A percentile compares a stretch with the other conserved stretches of the same genome.
phyloP scores from a whole-genome alignment of 2,888 invertebrate genomes.

The Hyalella azteca region DNA sequence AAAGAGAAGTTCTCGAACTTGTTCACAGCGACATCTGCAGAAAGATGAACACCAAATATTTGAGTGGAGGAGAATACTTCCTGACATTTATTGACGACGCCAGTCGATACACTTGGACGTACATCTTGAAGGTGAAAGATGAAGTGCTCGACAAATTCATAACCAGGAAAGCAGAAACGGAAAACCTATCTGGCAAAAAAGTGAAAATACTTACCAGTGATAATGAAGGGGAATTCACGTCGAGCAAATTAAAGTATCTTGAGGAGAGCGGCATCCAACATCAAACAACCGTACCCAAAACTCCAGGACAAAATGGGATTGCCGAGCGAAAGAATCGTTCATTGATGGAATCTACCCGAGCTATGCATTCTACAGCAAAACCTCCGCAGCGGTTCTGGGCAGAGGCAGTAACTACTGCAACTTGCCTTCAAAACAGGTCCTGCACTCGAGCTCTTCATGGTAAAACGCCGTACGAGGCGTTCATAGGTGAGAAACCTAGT shows the following conservation, averaged over 20 bases:
- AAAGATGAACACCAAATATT: not conserved
- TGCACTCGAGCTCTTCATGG: not conserved
- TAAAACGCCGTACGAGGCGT: not conserved
- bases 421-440: not conserved
- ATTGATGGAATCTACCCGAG: not conserved
- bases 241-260: not conserved
- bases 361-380: not conserved
- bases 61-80: not conserved
- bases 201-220: not conserved
- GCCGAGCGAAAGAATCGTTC: not conserved
- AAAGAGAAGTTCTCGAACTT: not conserved
- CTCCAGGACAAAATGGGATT: constrained; percentile 10
- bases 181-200: not conserved
- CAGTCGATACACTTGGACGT: not conserved
- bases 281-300: not conserved
- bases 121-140: not conserved
- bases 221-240: not conserved
- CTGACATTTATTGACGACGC: not conserved
- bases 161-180: not conserved
- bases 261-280: not conserved
- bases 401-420: not conserved
- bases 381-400: not conserved
- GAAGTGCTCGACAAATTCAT: not conserved
- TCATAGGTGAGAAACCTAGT: not conserved
- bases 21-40: not conserved